phyloP scores from a whole-genome alignment of 2,888 invertebrate species.

The Platynereis dumerilii region DNA sequence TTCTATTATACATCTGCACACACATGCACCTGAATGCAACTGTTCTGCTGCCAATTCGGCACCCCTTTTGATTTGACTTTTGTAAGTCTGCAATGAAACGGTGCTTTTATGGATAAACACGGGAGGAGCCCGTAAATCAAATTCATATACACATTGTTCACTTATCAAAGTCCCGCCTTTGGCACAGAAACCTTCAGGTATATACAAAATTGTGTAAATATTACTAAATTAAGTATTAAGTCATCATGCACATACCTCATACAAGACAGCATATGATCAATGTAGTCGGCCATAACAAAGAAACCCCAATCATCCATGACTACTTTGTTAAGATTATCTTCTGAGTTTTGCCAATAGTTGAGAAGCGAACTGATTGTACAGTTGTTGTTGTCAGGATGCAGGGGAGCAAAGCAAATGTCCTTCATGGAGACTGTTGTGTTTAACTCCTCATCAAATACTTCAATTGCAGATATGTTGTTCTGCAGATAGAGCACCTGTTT shows the following conservation, averaged over 20 bases:
- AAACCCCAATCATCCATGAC: conserved; percentile 33
- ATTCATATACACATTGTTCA: too few relatives aligned
- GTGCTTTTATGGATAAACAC: too few relatives aligned
- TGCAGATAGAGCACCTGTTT: conserved; percentile 63
- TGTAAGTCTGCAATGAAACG: too few relatives aligned
- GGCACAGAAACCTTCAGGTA: too few relatives aligned
- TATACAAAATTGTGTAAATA: too few relatives aligned
- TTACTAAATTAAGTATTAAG: too few relatives aligned
- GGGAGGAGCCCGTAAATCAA: too few relatives aligned
- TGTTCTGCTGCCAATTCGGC: too few relatives aligned
- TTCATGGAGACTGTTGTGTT: conserved; percentile 61
- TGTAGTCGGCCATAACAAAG: conserved; percentile 68
- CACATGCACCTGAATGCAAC: too few relatives aligned
- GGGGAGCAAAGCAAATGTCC: conserved; percentile 91
- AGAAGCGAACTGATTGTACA: conserved; percentile 90
- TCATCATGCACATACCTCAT: conserved; percentile 65
- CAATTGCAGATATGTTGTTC: conserved; percentile 45
- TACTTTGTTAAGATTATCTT: conserved; percentile 42
- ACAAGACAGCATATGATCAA: conserved; percentile 78
- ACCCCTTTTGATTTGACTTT: too few relatives aligned
- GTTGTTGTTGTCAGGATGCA: conserved; percentile 74
- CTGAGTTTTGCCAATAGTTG: conserved; percentile 80
- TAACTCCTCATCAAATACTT: conserved; percentile 36
- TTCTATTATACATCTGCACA: too few relatives aligned
- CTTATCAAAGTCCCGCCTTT: too few relatives aligned